Evolutionary conservation across 2,797 vertebrate genomes (phyloP).

Genomic region (Sebastiscus tertius): DNA sequence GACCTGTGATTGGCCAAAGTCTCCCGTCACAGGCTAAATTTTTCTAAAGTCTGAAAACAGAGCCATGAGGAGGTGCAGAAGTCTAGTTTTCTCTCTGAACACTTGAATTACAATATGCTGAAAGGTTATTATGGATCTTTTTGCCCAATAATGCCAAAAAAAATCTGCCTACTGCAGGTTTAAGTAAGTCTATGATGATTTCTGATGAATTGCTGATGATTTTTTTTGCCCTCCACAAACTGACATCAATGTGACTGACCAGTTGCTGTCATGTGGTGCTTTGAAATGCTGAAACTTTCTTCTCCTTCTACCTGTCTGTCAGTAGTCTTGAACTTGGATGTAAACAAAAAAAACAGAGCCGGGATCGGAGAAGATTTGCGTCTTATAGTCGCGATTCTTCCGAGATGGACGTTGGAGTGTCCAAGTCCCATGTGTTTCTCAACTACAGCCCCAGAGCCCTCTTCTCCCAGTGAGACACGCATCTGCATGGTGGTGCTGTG

Average conservation of each 20-base stretch:
- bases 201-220: neutral
- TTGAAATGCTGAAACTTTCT: conserved; percentile 39
- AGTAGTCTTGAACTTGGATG: conserved; percentile 47
- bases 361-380: conserved; percentile 51
- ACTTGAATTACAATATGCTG: too few relatives aligned
- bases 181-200: neutral
- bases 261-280: conserved; percentile 11
- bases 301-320: conserved; percentile 45
- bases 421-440: conserved; percentile 73
- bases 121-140: too few relatives aligned
- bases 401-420: conserved; percentile 76
- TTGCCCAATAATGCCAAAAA: too few relatives aligned
- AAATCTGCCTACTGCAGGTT: neutral
- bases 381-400: conserved; percentile 53
- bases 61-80: too few relatives aligned
- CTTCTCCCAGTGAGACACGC: conserved; percentile 76
- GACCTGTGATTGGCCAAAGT: too few relatives aligned
- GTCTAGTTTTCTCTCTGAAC: too few relatives aligned
- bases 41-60: too few relatives aligned
- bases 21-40: too few relatives aligned
- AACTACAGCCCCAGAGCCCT: conserved; percentile 71
- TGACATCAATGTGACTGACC: neutral
- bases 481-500: conserved; percentile 69
- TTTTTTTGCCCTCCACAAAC: neutral
- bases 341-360: conserved; percentile 23